phyloP scores from a whole-genome alignment of 2,113 vertebrate genomes.

The Columba janthina region DNA sequence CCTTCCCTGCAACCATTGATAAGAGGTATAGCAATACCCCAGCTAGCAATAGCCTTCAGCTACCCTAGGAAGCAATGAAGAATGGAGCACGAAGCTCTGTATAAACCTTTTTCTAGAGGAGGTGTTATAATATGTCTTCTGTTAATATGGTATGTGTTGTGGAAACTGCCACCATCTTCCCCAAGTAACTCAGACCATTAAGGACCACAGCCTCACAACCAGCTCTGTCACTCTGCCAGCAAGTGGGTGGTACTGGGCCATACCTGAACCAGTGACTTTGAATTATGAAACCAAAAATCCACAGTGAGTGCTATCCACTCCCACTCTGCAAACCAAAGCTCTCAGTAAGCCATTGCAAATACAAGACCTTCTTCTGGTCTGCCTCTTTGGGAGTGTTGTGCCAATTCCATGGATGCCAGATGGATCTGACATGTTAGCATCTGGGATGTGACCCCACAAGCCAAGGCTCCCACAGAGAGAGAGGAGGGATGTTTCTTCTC shows the following conservation, averaged over 20 bases:
- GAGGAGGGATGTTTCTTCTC: not conserved
- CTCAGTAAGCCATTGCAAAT: not conserved
- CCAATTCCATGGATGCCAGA: not conserved
- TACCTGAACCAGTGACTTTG: not conserved
- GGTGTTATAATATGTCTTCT: not conserved
- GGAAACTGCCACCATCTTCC: not conserved
- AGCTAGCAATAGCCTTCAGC: not conserved
- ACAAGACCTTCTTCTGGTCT: not conserved
- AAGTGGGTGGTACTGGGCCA: not conserved
- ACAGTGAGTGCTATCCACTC: not conserved
- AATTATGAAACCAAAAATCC: not conserved
- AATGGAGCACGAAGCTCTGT: not conserved
- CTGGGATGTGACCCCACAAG: not conserved
- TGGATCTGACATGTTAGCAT: not conserved
- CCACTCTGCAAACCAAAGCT: not conserved
- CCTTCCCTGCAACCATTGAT: not conserved
- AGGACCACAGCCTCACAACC: not conserved
- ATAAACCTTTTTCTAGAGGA: not conserved
- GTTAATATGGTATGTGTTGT: not conserved
- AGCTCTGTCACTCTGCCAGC: rapidly evolving
- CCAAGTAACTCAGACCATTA: not conserved
- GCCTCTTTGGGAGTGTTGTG: not conserved
- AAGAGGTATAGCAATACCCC: not conserved
- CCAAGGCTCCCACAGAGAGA: not conserved
- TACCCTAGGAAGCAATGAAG: not conserved